Base-by-base conservation (phyloP, 2,888 invertebrate genomes). In the Microctonus hyperodae region DNA sequence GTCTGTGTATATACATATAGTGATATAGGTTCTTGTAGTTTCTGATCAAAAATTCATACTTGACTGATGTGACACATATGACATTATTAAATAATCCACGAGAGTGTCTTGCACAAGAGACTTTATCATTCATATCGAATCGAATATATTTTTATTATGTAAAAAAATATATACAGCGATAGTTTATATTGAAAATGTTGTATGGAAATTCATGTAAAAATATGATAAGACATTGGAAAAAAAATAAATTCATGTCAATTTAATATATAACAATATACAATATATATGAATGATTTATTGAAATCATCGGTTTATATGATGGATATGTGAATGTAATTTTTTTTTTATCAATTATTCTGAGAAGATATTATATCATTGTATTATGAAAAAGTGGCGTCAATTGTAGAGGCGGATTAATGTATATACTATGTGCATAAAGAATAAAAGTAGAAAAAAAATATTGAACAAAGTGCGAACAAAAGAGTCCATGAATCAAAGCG, bases 11-110 rank as follows among this genome's bases (percentile, higher is more conserved):
- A 44, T 13, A 48, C 56, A 35, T 59, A 35, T 55, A 35, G 53
- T 35, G n/a, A n/a, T 37, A 25, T 56, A 31, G 55, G 28, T 44
- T 31, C 63, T 57, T 63, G 57, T 60, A 60, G 37, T 48, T 23
- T 44, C 9, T 61, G 67, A 69, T 71, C 67, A 65, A 69, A 69
- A 67, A 71, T 71, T 71, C 67, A 69, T 67, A 65, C 50, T 37
- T 59, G 56, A 60, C 68, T 56, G 64, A 48, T 31, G 44, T 23
- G 53, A 31, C 48, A 20, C 57, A 37, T 37, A 61, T 10, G 28
- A 55, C 61, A 61, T 31, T 69, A 72, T 72, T 69, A 69, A 69
- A 70, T 63, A 72, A 70, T 44, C 59, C 65, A n/a, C 57, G 31
- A 50, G 59, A 56, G 57, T 72, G 53, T 67, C 61, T 37, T 40